Evolutionary conservation across 2,113 vertebrate species (phyloP).

Genomic region (Coregonus clupeaformis): DNA sequence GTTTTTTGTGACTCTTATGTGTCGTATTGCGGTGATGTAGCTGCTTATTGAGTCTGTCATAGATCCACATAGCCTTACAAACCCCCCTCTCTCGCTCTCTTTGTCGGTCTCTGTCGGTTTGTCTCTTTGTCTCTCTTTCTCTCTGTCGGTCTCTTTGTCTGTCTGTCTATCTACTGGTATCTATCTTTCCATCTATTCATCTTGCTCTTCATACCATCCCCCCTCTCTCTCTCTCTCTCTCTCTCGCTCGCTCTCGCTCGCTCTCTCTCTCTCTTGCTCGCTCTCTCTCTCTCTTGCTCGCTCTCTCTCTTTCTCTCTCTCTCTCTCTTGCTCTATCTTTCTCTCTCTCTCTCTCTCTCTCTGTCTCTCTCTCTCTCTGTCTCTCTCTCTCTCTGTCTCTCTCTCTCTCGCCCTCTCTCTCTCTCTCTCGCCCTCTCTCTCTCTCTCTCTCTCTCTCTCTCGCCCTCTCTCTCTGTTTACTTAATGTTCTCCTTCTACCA

Average conservation of each 20-base stretch:
- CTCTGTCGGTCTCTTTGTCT: not conserved
- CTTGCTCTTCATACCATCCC: no score
- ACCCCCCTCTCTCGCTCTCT: not conserved
- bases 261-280: not conserved
- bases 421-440: not conserved
- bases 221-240: not conserved
- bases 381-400: not conserved
- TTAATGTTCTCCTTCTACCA: slow-evolving; percentile 51
- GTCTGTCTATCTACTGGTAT: no score
- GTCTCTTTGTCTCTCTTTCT: not conserved
- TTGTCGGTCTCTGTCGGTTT: not conserved
- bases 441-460: not conserved
- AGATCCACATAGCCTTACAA: not conserved
- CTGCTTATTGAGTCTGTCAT: not conserved
- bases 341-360: not conserved
- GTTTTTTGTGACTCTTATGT: no score
- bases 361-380: not conserved
- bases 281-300: not conserved
- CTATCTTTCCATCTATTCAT: no score
- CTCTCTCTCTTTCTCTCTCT: not conserved
- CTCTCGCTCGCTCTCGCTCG: not conserved
- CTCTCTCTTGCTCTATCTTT: not conserved
- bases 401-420: not conserved
- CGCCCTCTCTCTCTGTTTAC: slow-evolving; percentile 25
- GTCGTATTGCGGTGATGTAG: no score